phyloP scores from a whole-genome alignment of 64 coral and sea anemone species.

The Montipora sp. region DNA sequence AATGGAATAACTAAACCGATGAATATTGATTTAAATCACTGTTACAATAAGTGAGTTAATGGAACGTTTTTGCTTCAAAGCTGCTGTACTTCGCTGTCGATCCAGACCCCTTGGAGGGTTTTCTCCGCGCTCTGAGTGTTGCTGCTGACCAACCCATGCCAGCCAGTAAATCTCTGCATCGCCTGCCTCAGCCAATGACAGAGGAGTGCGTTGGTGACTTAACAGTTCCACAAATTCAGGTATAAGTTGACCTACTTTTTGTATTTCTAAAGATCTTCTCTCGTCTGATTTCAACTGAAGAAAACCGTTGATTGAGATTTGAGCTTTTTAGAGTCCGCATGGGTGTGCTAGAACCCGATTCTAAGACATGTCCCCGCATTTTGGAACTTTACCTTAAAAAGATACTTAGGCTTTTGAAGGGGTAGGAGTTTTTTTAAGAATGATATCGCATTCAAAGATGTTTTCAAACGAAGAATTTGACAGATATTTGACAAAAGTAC shows the following conservation, averaged over 20 bases:
- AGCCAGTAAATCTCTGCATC: conserved; percentile 55
- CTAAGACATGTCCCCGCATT: no score
- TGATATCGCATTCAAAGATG: no score
- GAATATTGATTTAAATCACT: no score
- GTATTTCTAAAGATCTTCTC: not conserved
- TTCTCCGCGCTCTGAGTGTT: conserved; percentile 81
- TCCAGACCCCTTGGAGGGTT: conserved; percentile 89
- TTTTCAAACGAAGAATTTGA: not conserved
- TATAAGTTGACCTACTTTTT: not conserved
- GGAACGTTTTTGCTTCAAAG: conserved; percentile 24
- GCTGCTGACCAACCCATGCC: conserved; percentile 81
- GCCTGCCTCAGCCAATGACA: conserved; percentile 47
- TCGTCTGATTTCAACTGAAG: no score
- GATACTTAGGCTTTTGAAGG: no score
- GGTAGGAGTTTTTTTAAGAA: no score
- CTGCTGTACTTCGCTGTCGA: conserved; percentile 91
- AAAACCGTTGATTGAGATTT: no score
- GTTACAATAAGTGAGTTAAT: not conserved
- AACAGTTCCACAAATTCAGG: conserved; percentile 75
- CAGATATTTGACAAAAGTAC: not conserved
- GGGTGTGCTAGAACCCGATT: no score
- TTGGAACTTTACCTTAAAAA: no score
- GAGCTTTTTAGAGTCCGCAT: no score
- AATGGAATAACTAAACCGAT: no score
- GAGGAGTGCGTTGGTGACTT: conserved; percentile 42